Evolutionary conservation across 2,797 vertebrate species (phyloP), one percentile per base, ranked within the genome.

Genomic region (Lepilemur septentrionalis): DNA sequence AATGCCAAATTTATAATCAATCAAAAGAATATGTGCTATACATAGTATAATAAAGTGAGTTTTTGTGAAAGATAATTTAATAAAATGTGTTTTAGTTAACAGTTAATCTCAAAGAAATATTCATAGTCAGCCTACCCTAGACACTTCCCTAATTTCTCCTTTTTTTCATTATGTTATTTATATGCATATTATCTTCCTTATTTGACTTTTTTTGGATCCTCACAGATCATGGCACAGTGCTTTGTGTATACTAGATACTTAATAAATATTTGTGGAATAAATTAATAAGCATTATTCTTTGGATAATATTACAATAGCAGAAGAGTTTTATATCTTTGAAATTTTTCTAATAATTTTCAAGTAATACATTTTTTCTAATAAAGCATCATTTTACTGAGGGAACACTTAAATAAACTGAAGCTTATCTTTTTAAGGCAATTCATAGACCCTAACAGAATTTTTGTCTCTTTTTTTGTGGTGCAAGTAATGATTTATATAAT

Each of bases 1-100:
- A 98, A 98, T n/a, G 98, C 1, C 48, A 97, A 95, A 97, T 73
- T 95, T 82, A 97, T 89, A 86, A 50, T 97, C 32, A 96, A 86
- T 76, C 25, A 97, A 97, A 30, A 59, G 43, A 41, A 95, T 0
- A 80, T 41, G n/a, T 75, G 10, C 97, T 96, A 59, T 50, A 55
- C 1, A 15, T 25, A 55, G 79, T 32, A 94, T 87, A 96, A 87
- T 83, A 97, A 17, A 6, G 8, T 11, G 80, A 92, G 20, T 6
- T 95, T 94, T 85, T 38, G 11, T 20, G 73, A 59, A 32, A 10
- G 25, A 48, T 3, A 72, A 48, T 87, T 67, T 89, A 86, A 61
- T 55, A 69, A 93, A 91, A 46, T 85, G 13, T 8, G 78, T 73
- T 73, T 92, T 83, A 80, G 48, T 75, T 84, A 90, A 63, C n/a